These are phyloP conservation scores for Pampus argenteus DNA, from an alignment of 2,797 vertebrate species.

Conservation along the genomic window DNA sequence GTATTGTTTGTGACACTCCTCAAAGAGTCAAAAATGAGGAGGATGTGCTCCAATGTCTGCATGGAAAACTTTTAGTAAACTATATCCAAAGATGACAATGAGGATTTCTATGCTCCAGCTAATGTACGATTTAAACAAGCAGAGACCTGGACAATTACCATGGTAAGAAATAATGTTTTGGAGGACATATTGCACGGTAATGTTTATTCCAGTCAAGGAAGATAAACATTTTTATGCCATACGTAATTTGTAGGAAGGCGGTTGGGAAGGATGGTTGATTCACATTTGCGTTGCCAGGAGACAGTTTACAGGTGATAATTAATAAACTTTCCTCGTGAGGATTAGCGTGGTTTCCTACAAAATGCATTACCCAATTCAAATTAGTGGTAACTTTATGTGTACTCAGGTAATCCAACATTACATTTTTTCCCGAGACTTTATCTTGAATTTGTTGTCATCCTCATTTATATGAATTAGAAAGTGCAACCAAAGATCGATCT, in stretches of 20 bases:
- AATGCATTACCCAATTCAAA: too few relatives aligned
- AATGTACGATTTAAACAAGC: background rate
- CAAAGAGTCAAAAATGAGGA: constrained; percentile 51
- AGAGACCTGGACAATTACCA: background rate
- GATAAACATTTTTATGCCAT: background rate
- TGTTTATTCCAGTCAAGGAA: background rate
- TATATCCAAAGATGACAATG: constrained; percentile 29
- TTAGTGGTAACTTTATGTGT: too few relatives aligned
- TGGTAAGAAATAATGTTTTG: too few relatives aligned
- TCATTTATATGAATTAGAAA: background rate
- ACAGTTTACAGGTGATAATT: too few relatives aligned
- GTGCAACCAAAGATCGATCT: too few relatives aligned
- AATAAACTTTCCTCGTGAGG: too few relatives aligned
- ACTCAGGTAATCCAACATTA: background rate
- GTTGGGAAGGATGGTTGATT: background rate
- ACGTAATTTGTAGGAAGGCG: background rate
- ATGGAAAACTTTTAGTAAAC: constrained; percentile 15
- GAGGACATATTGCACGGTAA: background rate
- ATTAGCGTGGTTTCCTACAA: too few relatives aligned
- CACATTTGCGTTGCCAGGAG: too few relatives aligned
- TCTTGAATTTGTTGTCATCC: background rate
- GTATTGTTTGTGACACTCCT: constrained; percentile 59
- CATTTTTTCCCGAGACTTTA: background rate
- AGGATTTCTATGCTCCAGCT: constrained; percentile 2
- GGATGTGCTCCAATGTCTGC: constrained; percentile 5